phyloP scores from a whole-genome alignment of 1,140 invertebrate genomes.

The Drosophila saltans region DNA sequence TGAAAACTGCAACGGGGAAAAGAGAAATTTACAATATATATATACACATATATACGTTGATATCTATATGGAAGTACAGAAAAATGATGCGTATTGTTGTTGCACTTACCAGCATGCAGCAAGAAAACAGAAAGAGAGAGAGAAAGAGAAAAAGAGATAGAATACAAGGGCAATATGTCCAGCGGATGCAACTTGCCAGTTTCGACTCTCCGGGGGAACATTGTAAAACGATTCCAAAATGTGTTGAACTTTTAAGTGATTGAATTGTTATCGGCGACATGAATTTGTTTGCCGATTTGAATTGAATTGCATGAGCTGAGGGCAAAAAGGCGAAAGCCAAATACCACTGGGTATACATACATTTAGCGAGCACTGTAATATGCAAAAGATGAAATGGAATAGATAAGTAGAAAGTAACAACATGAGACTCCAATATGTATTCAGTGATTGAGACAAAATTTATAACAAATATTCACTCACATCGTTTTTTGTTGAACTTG shows the following conservation, averaged over 20 bases:
- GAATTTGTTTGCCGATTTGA: conserved; percentile 64
- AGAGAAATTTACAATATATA: conserved; percentile 23
- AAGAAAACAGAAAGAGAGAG: neutral
- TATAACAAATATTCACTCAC: neutral
- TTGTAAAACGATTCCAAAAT: conserved; percentile 64
- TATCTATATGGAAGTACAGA: conserved; percentile 45
- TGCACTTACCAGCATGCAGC: conserved; percentile 43
- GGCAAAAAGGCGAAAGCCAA: neutral
- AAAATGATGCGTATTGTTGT: conserved; percentile 40
- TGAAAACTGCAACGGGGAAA: conserved; percentile 40
- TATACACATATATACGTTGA: neutral
- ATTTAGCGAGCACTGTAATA: conserved; percentile 21
- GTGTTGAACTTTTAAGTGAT: conserved; percentile 74
- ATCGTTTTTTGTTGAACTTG: too few relatives aligned
- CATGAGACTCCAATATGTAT: neutral
- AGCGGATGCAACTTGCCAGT: conserved; percentile 34
- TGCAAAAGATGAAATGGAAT: conserved; percentile 8
- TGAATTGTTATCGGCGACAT: conserved; percentile 71
- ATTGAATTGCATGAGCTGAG: conserved; percentile 27
- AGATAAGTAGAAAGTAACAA: conserved; percentile 5
- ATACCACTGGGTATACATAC: neutral
- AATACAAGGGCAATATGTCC: conserved; percentile 40
- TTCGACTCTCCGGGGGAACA: conserved; percentile 38
- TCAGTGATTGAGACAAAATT: neutral
- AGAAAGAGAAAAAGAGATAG: neutral